These are phyloP conservation scores for Odontomyia ornata DNA, from an alignment of 2,888 invertebrate species.

Conservation along the genomic window DNA sequence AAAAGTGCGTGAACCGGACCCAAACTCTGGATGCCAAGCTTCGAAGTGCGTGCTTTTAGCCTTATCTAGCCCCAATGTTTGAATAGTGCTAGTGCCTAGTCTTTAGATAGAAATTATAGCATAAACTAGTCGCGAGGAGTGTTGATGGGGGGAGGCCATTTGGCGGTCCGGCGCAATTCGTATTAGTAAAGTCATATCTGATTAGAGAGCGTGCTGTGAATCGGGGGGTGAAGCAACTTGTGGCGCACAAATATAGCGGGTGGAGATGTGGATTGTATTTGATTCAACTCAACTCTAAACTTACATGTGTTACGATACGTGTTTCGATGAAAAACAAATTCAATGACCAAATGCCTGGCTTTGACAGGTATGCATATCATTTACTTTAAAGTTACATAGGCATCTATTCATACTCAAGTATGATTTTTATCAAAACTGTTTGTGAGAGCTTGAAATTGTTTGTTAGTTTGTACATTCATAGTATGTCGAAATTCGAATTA, in stretches of 20 bases:
- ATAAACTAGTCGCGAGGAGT: conserved; percentile 23
- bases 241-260: neutral
- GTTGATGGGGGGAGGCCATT: neutral
- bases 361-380: too few relatives aligned
- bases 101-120: conserved; percentile 38
- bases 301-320: neutral
- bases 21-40: neutral
- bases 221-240: conserved; percentile 25
- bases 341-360: too few relatives aligned
- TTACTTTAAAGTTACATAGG: too few relatives aligned
- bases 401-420: too few relatives aligned
- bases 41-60: conserved; percentile 20
- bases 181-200: conserved; percentile 46
- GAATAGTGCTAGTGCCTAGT: conserved; percentile 34
- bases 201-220: conserved; percentile 39
- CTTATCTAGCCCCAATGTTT: conserved; percentile 13
- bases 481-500: too few relatives aligned
- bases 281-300: neutral
- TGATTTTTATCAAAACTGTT: too few relatives aligned
- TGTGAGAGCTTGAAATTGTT: too few relatives aligned
- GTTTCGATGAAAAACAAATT: too few relatives aligned
- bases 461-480: too few relatives aligned
- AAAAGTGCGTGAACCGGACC: neutral
- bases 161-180: conserved; percentile 48
- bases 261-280: neutral